Conservation (phyloP, 2,888 invertebrate species). For the Noctua comes region DNA sequence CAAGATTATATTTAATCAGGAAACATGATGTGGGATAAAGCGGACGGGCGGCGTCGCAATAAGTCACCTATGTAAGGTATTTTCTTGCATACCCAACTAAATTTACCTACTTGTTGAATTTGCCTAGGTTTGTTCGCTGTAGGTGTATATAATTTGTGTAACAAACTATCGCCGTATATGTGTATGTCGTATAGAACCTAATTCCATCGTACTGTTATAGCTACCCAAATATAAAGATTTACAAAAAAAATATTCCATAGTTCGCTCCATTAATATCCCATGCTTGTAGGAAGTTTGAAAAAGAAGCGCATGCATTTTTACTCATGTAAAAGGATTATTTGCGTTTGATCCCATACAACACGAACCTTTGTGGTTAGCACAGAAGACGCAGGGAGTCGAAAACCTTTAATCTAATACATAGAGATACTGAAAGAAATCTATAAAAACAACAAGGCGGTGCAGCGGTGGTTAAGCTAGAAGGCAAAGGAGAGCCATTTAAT, state of each 20-base stretch:
- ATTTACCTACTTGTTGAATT: slow-evolving; percentile 58
- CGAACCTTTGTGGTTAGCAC: too few relatives aligned
- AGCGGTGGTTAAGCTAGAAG: too few relatives aligned
- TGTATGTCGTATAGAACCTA: not conserved
- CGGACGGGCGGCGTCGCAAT: slow-evolving; percentile 54
- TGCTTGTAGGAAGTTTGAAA: not conserved
- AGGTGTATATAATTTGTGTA: not conserved
- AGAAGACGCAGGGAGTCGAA: too few relatives aligned
- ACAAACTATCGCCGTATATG: not conserved
- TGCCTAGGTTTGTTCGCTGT: slow-evolving; percentile 9
- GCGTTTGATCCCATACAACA: too few relatives aligned
- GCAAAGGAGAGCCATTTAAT: too few relatives aligned
- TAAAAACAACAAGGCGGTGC: too few relatives aligned
- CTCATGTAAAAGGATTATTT: not conserved
- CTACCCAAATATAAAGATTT: not conserved
- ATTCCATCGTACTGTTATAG: not conserved
- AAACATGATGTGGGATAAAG: slow-evolving; percentile 71
- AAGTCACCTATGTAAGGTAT: slow-evolving; percentile 49
- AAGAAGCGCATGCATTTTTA: not conserved
- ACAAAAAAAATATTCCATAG: not conserved
- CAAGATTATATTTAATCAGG: slow-evolving; percentile 77
- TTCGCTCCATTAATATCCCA: not conserved
- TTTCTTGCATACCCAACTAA: slow-evolving; percentile 17
- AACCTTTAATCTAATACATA: too few relatives aligned
- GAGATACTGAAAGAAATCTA: too few relatives aligned